Evolutionary conservation across 2,797 vertebrate genomes (phyloP).

Genomic region (Hirundo rustica): DNA sequence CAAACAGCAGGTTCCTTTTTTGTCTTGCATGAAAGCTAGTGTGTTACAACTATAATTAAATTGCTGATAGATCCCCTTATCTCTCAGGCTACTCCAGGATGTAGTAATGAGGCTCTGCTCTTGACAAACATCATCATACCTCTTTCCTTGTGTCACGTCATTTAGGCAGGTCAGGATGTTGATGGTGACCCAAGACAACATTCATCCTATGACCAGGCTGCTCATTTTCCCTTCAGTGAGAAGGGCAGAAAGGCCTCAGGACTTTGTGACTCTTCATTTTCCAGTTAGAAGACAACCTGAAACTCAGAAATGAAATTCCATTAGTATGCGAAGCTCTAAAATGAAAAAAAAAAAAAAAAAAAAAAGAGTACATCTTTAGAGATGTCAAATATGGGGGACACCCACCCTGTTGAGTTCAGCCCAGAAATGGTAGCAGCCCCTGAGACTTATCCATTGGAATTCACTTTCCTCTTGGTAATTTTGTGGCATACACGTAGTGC

Average conservation of each 20-base stretch:
- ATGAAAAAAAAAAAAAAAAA: background rate
- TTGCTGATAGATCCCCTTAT: constrained; percentile 1
- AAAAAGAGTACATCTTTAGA: background rate
- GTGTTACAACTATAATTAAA: background rate
- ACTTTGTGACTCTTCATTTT: background rate
- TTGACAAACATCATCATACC: background rate
- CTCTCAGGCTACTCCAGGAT: background rate
- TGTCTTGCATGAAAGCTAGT: background rate
- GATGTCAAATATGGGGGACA: background rate
- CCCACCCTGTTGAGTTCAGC: background rate
- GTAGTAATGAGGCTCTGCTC: background rate
- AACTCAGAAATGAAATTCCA: background rate
- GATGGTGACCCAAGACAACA: constrained; percentile 42
- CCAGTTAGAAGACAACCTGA: background rate
- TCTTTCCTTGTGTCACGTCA: background rate
- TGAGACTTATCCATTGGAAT: background rate
- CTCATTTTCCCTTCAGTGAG: background rate
- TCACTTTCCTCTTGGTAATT: constrained; percentile 24
- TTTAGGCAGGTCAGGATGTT: constrained; percentile 5
- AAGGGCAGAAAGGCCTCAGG: background rate
- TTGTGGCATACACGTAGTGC: constrained; percentile 13
- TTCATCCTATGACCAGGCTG: background rate
- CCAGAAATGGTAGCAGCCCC: background rate
- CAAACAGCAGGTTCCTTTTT: background rate
- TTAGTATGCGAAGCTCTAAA: background rate